Evolutionary conservation across 92 coral and sea anemone species (phyloP), one percentile per base, ranked within the genome.

Genomic region (Hydrozoanthus gracilis): DNA sequence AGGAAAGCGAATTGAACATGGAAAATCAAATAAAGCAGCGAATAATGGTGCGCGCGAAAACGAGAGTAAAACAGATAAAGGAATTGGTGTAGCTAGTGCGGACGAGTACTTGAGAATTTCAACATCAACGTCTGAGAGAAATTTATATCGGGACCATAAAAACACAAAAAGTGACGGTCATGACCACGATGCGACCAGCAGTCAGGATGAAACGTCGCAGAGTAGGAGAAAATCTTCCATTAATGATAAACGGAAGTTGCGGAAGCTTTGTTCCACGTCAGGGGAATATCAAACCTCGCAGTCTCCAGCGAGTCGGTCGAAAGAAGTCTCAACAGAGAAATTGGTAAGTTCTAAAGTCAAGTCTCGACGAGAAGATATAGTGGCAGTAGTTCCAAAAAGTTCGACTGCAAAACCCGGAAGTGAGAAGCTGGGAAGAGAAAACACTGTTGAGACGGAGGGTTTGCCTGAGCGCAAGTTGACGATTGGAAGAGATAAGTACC

Each of bases 401-500:
- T 61, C 27, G 35, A 67, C 44, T 83, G 73, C 75, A 55, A 55
- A 70, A 50, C 52, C 71, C 27, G 18, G 46, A 49, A 18, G 46
- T 68, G 86, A 83, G 55, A 71, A 54, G 60, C 8, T 16, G 50
- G 61, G 66, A 13, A 73, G 58, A 17, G 76, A 73, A 20, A 56
- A 55, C 44, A 71, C 86, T 15, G 88, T 87, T 7, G 62, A 83
- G 8, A 82, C 67, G 11, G 79, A 76, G 58, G 79, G 54, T 9
- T 72, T 54, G 39, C 16, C 71, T 27, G 47, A 72, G 27, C 90
- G 93, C 7, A 78, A 82, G 6, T 50, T 97, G 77, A 86, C 82
- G 83, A 82, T 89, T 71, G 94, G 92, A 70, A 78, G 90, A 55
- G 93, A 92, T 45, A 95, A 90, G 83, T 92, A 87, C 80, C 87